Evolutionary conservation across 2,113 vertebrate species (phyloP).

Genomic region (Bucco capensis): DNA sequence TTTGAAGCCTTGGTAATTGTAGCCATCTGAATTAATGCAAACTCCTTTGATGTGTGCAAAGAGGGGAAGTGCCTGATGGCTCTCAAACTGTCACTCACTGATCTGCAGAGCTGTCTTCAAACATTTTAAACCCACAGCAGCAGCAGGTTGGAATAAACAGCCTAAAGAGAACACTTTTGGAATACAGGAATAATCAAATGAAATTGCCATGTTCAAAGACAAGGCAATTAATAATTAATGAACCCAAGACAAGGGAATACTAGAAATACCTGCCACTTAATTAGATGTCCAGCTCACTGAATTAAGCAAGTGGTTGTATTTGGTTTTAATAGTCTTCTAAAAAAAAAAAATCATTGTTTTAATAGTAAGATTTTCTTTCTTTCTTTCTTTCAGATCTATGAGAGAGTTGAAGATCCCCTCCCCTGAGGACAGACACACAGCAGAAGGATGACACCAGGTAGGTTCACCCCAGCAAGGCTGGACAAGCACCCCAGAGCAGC

Average conservation of each 20-base stretch:
- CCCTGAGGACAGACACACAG: background rate
- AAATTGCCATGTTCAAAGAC: conserved; percentile 27
- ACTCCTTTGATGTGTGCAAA: background rate
- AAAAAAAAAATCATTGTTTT: background rate
- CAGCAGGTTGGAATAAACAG: conserved; percentile 25
- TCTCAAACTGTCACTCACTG: background rate
- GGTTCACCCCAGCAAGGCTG: background rate
- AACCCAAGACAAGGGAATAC: background rate
- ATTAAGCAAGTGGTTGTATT: background rate
- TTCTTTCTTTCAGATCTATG: background rate
- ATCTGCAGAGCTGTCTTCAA: background rate
- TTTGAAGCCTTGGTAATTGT: background rate
- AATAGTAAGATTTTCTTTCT: background rate
- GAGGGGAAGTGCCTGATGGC: background rate
- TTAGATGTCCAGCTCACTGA: background rate
- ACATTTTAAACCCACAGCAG: background rate
- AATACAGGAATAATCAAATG: conserved; percentile 18
- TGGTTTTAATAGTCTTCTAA: background rate
- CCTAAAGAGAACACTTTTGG: conserved; percentile 21
- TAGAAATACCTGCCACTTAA: background rate
- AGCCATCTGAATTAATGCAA: conserved; percentile 2
- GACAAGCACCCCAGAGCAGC: background rate
- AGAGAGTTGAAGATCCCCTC: background rate
- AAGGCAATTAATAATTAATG: conserved; percentile 20
- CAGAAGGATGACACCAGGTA: background rate